Percentiles rank a stretch among this genome's conserved stretches.
Evolutionary conservation across 2,113 vertebrate species (phyloP).

Genomic region (Cheirogaleus medius): DNA sequence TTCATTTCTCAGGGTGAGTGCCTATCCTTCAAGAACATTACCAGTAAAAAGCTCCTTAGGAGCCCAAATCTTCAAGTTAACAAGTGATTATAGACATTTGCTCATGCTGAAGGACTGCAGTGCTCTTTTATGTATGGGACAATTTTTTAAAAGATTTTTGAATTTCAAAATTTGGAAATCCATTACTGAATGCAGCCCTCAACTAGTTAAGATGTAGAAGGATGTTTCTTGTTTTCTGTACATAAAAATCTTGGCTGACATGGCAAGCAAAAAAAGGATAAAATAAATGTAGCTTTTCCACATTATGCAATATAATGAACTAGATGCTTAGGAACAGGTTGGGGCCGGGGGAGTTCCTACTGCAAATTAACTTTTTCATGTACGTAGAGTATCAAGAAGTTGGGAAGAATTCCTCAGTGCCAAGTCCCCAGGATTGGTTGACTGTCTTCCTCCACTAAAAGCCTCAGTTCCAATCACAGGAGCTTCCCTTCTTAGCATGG

Average conservation of each 20-base stretch:
- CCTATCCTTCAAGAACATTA: not conserved
- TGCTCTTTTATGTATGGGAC: not conserved
- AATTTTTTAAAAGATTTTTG: not conserved
- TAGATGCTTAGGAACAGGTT: not conserved
- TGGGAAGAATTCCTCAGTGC: not conserved
- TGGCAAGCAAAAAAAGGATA: not conserved
- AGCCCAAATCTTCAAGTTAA: not conserved
- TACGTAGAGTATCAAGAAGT: not conserved
- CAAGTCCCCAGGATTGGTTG: not conserved
- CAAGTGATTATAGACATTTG: not conserved
- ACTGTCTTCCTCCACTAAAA: not conserved
- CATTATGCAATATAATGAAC: not conserved
- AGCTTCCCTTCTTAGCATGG: accelerated
- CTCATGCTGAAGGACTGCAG: not conserved
- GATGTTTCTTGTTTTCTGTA: not conserved
- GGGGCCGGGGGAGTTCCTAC: too few relatives aligned
- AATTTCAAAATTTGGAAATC: not conserved
- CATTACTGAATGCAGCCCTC: not conserved
- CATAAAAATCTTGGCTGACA: not conserved
- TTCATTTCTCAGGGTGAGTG: not conserved
- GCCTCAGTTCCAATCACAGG: not conserved
- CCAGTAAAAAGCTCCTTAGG: too few relatives aligned
- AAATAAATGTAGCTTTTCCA: not conserved
- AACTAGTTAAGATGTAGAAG: not conserved
- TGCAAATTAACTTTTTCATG: not conserved